Base-by-base conservation (phyloP, 23 tunicate species). In the Halocynthia roretzi region DNA sequence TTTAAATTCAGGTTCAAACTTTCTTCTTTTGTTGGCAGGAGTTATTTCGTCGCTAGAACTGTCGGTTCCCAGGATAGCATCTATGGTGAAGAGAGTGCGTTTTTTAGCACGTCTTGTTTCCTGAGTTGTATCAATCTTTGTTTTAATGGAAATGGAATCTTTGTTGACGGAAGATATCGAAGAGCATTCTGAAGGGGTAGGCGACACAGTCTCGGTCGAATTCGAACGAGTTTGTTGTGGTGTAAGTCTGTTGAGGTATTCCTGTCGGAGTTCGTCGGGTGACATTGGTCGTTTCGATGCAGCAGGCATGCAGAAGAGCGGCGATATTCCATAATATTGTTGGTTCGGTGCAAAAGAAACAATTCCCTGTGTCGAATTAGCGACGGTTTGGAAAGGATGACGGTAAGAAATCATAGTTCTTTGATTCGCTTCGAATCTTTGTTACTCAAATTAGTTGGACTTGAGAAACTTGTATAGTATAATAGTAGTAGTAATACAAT, bases 61-160 rank as follows among this genome's bases (percentile, higher is more conserved):
- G 56, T 71, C 78, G n/a, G 58, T 70, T 7, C 52, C 70, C 18
- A 81, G 68, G 18, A 81, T 81, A 10, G 84, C 55, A 49, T 81
- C 84, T 8, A 81, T 81, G 8, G 84, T 71, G 52, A 81, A 81
- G 61, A 81, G 70, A 12, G 66, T 52, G 7, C 71, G 67, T 71
- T 71, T 81, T 58, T 71, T 71, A 12, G 50, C 49, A 17, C 53
- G 53, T 18, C 71, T 71, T 5, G 19, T 53, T 17, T 53, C 60
- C 44, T 31, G 44, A 31, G 44, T 31, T 20, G 56, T 10, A 10
- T 52, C 51, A 6, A n/a, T 68, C 55, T 80, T 23, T 0, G 70
- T 40, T 15, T 40, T 20, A 4, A 31, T 31, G 4, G 44, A 31
- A n/a, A n/a, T n/a, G 10, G 70, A 10, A 0, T 40, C 9, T 10